Evolutionary conservation across 1,140 invertebrate species (phyloP).

Genomic region (Ostrea edulis): DNA sequence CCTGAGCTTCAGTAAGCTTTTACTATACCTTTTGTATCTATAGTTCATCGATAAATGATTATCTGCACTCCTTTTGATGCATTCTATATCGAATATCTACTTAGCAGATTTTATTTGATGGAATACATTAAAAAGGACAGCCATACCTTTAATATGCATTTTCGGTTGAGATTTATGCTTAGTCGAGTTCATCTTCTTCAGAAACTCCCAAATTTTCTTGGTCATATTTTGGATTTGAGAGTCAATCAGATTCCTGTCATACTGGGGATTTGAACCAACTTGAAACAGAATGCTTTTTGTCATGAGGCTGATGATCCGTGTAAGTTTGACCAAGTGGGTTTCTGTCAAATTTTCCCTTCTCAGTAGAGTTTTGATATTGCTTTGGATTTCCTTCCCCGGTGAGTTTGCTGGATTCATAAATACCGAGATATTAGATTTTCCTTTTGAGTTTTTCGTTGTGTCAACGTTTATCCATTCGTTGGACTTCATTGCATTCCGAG

Average conservation of each 20-base stretch:
- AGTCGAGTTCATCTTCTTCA: not conserved
- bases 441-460: not conserved
- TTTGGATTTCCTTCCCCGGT: not conserved
- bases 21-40: no score
- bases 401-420: not conserved
- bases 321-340: not conserved
- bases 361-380: not conserved
- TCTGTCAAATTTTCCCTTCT: not conserved
- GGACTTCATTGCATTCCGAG: not conserved
- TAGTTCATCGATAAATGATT: no score
- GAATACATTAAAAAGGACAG: no score
- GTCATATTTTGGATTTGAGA: not conserved
- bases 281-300: not conserved
- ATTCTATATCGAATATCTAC: no score
- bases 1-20: no score
- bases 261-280: not conserved
- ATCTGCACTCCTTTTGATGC: no score
- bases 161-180: not conserved
- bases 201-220: not conserved
- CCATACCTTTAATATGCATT: not conserved
- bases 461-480: not conserved
- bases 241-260: not conserved
- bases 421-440: not conserved
- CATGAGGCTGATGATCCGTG: not conserved
- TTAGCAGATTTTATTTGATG: no score